Evolutionary conservation across 2,888 invertebrate genomes (phyloP), one percentile per base, ranked within the genome.

Genomic region (Melinaea menophilus): DNA sequence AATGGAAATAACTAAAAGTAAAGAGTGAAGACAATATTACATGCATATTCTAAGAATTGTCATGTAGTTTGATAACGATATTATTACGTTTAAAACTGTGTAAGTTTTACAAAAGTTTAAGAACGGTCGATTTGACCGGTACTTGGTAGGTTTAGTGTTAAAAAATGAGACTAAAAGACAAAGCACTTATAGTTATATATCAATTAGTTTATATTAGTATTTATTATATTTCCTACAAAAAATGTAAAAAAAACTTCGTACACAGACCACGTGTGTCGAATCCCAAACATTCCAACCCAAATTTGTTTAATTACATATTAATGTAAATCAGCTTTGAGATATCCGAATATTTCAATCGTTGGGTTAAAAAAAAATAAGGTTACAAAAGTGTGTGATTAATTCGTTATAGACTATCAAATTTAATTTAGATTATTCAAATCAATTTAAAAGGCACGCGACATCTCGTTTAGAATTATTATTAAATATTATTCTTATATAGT

Each of bases 401-500:
- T 83, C 76, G 81, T 87, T 81, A 81, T 81, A 80, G 77, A 78
- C 72, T 74, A 73, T 77, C 73, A 74, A 82, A 84, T 84, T 84
- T 82, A 81, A 77, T 84, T 82, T 73, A 78, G 77, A 77, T 81
- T 84, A 88, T 88, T 85, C 85, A 88, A 88, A 88, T 86, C 68
- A 70, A 68, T 79, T 84, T 84, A 82, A 85, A 83, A 70, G 79
- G 74, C 86, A 87, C 86, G 87, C 83, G 84, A 84, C 76, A 85
- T 72, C 77, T 78, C 75, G 75, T 74, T 78, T 80, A 83, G 22
- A 11, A 51, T 51, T 5, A 51, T 51, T 7, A 46, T 46, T 46
- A 46, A 46, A 46, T n/a, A n/a, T n/a, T n/a, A 2, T 46, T 11
- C 46, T n/a, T 46, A 46, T 46, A n/a, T 46, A 46, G 11, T 46